These are phyloP conservation scores for Arothron firmamentum DNA, from an alignment of 2,113 vertebrate species.

Conservation along the genomic window DNA sequence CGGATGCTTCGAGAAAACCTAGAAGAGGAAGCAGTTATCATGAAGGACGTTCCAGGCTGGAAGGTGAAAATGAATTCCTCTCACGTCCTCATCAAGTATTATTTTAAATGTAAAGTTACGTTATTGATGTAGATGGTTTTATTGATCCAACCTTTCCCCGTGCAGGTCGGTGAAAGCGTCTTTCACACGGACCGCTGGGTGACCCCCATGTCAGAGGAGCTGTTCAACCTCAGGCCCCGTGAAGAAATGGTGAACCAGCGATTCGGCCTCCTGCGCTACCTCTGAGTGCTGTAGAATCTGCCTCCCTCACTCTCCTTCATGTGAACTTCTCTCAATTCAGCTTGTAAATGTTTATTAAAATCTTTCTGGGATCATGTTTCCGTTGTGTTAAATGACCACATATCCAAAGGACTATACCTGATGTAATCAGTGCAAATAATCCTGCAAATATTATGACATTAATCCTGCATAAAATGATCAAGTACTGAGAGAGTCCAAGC, in stretches of 20 bases:
- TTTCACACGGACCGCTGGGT: constrained; percentile 91
- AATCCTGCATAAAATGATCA: too few species aligned
- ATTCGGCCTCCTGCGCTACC: constrained; percentile 76
- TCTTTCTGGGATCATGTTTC: constrained; percentile 52
- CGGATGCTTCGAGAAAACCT: constrained; percentile 83
- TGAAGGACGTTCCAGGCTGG: constrained; percentile 91
- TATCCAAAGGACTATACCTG: too few species aligned
- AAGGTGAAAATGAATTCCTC: constrained; percentile 73
- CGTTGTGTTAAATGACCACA: too few species aligned
- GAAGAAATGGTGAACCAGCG: constrained; percentile 64
- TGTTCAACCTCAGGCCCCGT: constrained; percentile 76
- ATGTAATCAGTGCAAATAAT: too few species aligned
- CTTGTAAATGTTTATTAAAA: constrained; percentile 77
- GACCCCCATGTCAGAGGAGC: constrained; percentile 71
- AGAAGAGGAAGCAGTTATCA: constrained; percentile 87
- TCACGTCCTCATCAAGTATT: not conserved
- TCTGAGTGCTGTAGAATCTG: constrained; percentile 48
- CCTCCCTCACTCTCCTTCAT: too few species aligned
- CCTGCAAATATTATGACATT: too few species aligned
- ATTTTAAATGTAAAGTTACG: not conserved
- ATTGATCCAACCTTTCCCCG: not conserved
- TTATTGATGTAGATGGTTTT: not conserved
- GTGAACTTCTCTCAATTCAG: constrained; percentile 2
- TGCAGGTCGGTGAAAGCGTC: constrained; percentile 82
- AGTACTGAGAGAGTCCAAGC: too few species aligned